Percentiles rank a stretch among this genome's conserved stretches.
These are phyloP conservation scores for Sciurus niger DNA, from an alignment of 2,113 vertebrate species.

Conservation along the genomic window DNA sequence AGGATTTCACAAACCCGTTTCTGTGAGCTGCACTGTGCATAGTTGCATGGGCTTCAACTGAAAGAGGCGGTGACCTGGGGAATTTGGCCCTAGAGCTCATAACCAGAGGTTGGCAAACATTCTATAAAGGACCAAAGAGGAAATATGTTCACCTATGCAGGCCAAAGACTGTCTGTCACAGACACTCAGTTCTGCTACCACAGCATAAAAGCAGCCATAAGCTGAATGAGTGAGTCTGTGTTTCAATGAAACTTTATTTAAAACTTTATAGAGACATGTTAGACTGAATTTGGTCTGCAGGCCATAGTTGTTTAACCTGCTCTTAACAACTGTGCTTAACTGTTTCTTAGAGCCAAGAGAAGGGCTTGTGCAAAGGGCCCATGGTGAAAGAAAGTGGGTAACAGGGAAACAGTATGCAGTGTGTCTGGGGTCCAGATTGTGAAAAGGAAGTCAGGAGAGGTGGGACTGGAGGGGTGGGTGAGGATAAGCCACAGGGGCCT, in stretches of 20 bases:
- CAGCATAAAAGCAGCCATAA: neutral
- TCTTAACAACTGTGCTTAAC: neutral
- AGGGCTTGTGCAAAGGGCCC: slow-evolving; percentile 12
- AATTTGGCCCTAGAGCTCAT: neutral
- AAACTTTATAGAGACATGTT: neutral
- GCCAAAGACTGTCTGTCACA: neutral
- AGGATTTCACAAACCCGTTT: neutral
- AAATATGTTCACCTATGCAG: neutral
- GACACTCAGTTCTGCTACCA: neutral
- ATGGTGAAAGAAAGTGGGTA: neutral
- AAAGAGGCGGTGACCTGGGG: neutral
- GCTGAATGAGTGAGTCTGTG: neutral
- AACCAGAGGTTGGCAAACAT: neutral
- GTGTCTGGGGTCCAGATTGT: neutral
- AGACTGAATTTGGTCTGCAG: neutral
- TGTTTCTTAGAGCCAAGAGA: neutral
- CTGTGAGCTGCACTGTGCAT: neutral
- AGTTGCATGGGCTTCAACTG: neutral
- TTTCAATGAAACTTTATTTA: neutral
- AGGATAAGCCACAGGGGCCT: too few species aligned
- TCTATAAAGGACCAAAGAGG: neutral
- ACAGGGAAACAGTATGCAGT: neutral
- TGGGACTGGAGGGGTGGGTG: neutral
- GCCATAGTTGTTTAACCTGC: neutral
- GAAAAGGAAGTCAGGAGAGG: neutral